A percentile compares a stretch with the other conserved stretches of the same genome.
phyloP scores from a whole-genome alignment of 2,113 vertebrate species.

The Coryphaenoides rupestris region DNA sequence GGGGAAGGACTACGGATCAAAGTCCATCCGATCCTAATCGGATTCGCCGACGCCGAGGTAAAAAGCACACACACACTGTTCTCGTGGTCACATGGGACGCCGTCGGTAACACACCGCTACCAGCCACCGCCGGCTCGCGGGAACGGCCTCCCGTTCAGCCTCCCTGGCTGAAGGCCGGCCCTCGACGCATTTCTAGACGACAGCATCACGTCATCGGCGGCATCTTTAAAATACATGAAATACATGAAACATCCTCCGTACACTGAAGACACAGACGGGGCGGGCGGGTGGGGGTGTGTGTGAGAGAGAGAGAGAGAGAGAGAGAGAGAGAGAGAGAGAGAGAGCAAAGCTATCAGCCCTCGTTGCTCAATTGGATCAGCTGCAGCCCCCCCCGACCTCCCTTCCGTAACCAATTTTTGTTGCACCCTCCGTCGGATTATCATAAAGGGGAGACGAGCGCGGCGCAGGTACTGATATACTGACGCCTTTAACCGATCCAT shows the following conservation, averaged over 20 bases:
- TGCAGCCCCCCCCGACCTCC: constrained; percentile 26
- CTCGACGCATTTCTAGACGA: constrained; percentile 55
- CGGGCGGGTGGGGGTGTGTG: constrained; percentile 3
- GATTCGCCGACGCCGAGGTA: too few relatives aligned
- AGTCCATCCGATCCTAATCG: too few relatives aligned
- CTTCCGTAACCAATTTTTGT: too few relatives aligned
- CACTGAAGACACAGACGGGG: constrained; percentile 39
- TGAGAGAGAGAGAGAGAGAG: constrained; percentile 23
- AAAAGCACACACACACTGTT: too few relatives aligned
- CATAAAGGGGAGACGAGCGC: constrained; percentile 66
- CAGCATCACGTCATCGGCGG: constrained; percentile 31
- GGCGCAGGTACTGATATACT: constrained; percentile 58
- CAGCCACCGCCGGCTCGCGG: constrained; percentile 5
- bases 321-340: constrained; percentile 25
- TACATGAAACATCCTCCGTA: constrained; percentile 55
- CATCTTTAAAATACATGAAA: constrained; percentile 18
- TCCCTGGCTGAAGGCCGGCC: too few relatives aligned
- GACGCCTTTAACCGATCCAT: constrained; percentile 61
- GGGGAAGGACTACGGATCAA: too few relatives aligned
- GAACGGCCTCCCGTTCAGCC: constrained; percentile 41
- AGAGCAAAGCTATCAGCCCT: constrained; percentile 35
- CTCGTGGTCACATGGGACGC: too few relatives aligned
- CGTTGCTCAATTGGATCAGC: constrained; percentile 45
- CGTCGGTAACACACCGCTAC: constrained; percentile 1
- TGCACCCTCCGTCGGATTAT: constrained; percentile 52